phyloP scores from a whole-genome alignment of 2,888 invertebrate genomes.

The Papilio elwesi region DNA sequence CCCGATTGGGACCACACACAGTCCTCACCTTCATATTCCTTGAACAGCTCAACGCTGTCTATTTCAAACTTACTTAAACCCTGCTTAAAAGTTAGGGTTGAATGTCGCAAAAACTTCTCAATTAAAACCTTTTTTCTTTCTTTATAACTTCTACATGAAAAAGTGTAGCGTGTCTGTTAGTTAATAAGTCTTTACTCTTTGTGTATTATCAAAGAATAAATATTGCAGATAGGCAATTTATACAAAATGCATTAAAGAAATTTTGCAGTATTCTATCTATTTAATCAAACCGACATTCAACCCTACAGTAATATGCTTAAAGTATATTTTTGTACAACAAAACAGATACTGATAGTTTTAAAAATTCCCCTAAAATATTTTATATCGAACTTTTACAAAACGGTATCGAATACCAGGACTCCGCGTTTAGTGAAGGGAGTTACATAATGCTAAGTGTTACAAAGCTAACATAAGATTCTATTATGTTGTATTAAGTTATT shows the following conservation, averaged over 20 bases:
- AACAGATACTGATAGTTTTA: slow-evolving; percentile 30
- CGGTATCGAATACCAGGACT: slow-evolving; percentile 22
- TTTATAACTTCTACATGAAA: background rate
- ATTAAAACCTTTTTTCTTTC: background rate
- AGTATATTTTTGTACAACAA: slow-evolving; percentile 37
- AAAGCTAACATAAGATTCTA: background rate
- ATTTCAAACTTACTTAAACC: slow-evolving; percentile 65
- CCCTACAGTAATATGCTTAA: slow-evolving; percentile 5
- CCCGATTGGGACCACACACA: slow-evolving; percentile 98
- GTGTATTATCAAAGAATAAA: background rate
- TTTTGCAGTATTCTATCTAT: background rate
- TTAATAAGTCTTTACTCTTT: slow-evolving; percentile 2
- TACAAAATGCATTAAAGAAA: background rate
- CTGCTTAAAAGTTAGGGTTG: background rate
- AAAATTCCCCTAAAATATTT: background rate
- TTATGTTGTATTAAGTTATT: background rate
- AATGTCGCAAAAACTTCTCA: background rate
- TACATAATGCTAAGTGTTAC: background rate
- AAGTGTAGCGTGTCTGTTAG: background rate
- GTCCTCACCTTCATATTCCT: slow-evolving; percentile 98
- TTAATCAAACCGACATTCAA: slow-evolving; percentile 1
- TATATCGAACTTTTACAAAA: slow-evolving; percentile 19
- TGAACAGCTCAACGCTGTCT: slow-evolving; percentile 95
- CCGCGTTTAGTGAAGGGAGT: background rate
- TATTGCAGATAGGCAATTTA: background rate